Evolutionary conservation across 2,888 invertebrate genomes (phyloP), one percentile per base, ranked within the genome.

Genomic region (Aphrophora alni): DNA sequence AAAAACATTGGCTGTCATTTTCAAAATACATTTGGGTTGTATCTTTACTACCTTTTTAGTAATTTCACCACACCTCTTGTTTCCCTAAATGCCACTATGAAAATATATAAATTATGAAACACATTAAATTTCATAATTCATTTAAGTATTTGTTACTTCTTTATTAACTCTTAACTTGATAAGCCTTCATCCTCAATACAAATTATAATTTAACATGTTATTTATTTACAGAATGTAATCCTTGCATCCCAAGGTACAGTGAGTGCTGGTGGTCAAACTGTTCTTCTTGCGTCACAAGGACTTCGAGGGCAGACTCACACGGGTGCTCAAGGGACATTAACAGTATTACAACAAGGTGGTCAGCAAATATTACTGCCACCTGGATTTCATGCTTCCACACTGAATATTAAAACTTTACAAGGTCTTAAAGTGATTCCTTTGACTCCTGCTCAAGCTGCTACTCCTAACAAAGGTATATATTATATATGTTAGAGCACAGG

Each of bases 291-390:
- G 8, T 82, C 84, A 17, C 84, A 84, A 71, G 82, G 83, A n/a
- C 51, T 84, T 5, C 80, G 83, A 8, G 83, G 82, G 24, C 71
- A 82, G 4, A 80, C 80, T n/a, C 83, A 83, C n/a, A 81, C 80
- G 21, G 78, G 83, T 10, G 81, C 84, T 5, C 83, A 84, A 25
- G 83, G 84, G 1, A 84, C 85, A 3, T 83, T 85, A 26, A 85
- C 86, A 1, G 84, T 87, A 7, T 80, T 87, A 38, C 86, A 87
- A 75, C 87, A 87, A 81, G 86, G 85, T 2, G 83, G 86, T n/a
- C 90, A 90, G 84, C 92, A 92, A 87, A 91, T 92, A 83, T 87
- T 92, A 80, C 87, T 92, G 79, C 92, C 92, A n/a, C 90, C 91
- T 10, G 91, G 90, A 44, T 91, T 92, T 86, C 91, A 91, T 87